phyloP scores from a whole-genome alignment of 2,888 invertebrate species.

The Romanomermis culicivorax region DNA sequence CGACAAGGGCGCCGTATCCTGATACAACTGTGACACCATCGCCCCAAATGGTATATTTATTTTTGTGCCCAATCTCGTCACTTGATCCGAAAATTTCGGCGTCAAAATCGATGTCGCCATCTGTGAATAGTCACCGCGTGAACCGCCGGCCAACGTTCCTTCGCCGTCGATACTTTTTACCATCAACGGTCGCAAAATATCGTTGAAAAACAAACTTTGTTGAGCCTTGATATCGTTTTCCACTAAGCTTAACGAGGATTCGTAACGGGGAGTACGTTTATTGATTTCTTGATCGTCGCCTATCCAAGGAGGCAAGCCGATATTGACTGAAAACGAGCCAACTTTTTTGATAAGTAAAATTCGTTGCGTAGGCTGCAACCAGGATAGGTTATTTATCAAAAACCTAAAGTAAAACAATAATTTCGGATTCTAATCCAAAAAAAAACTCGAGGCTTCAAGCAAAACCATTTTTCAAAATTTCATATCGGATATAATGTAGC shows the following conservation, averaged over 20 bases:
- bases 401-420: background rate
- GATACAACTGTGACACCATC: background rate
- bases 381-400: background rate
- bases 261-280: background rate
- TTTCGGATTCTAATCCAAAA: too few species aligned
- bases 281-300: background rate
- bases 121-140: background rate
- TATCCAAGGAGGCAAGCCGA: background rate
- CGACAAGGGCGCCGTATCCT: background rate
- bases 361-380: background rate
- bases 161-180: too few species aligned
- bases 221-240: slow-evolving; percentile 1
- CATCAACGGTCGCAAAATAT: background rate
- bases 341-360: background rate
- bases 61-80: background rate
- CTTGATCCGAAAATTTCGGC: background rate
- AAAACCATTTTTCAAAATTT: too few species aligned
- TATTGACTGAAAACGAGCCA: background rate
- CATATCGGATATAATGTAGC: too few species aligned
- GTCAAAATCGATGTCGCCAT: too few species aligned
- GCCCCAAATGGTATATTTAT: background rate
- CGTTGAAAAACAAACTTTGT: background rate
- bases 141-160: too few species aligned
- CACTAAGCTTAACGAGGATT: background rate
- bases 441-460: too few species aligned